Conservation (phyloP, 2,888 invertebrate species). For the Colletes collaris region DNA sequence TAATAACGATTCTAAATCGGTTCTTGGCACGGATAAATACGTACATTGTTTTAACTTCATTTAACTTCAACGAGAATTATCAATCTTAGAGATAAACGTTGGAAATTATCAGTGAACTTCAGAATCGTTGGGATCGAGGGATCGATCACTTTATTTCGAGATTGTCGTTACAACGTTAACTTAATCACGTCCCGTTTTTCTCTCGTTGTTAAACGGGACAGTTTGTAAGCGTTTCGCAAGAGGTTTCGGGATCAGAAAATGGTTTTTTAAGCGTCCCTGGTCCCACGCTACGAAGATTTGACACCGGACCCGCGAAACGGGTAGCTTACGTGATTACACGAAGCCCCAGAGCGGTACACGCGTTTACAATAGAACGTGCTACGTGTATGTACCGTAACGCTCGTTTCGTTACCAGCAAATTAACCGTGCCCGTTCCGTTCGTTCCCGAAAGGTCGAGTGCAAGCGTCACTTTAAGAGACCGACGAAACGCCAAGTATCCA, state of each 20-base stretch:
- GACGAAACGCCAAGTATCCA: slow-evolving; percentile 3
- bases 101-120: too few relatives aligned
- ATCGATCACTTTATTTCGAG: too few relatives aligned
- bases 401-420: slow-evolving; percentile 39
- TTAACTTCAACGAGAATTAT: too few relatives aligned
- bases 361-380: slow-evolving; percentile 57
- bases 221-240: background rate
- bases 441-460: slow-evolving; percentile 42
- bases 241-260: slow-evolving; percentile 27
- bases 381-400: slow-evolving; percentile 29
- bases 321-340: slow-evolving; percentile 62
- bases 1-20: too few relatives aligned
- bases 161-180: too few relatives aligned
- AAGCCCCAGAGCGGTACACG: slow-evolving; percentile 16
- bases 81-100: too few relatives aligned
- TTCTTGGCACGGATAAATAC: too few relatives aligned
- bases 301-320: slow-evolving; percentile 76
- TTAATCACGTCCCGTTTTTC: too few relatives aligned
- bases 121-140: too few relatives aligned
- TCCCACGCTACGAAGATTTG: slow-evolving; percentile 81
- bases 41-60: too few relatives aligned
- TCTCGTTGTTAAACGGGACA: too few relatives aligned
- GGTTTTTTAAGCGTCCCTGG: slow-evolving; percentile 57
- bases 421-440: slow-evolving; percentile 38
- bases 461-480: slow-evolving; percentile 21